Conservation (phyloP, 2,888 invertebrate genomes). For the Diloba caeruleocephala region DNA sequence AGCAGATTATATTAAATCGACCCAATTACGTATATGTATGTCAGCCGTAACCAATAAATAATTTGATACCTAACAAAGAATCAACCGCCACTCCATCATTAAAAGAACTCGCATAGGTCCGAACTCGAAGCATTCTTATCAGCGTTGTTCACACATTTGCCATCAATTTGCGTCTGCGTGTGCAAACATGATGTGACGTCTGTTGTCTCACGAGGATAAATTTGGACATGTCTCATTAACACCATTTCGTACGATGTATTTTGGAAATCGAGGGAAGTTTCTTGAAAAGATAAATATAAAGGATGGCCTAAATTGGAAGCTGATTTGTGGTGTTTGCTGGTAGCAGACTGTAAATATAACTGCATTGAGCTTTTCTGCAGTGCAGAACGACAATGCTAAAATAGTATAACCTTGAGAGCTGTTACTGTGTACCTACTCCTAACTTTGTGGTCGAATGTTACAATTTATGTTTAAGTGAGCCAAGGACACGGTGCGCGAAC, state of each 20-base stretch:
- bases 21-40: too few species aligned
- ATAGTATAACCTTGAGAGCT: slow-evolving; percentile 30
- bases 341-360: slow-evolving; percentile 14
- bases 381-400: slow-evolving; percentile 21
- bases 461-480: slow-evolving; percentile 30
- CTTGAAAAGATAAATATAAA: slow-evolving; percentile 16
- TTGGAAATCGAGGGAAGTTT: slow-evolving; percentile 33
- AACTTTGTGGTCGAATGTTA: slow-evolving; percentile 33
- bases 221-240: slow-evolving; percentile 58
- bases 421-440: neutral
- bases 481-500: slow-evolving; percentile 26
- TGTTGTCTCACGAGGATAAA: slow-evolving; percentile 43
- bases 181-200: slow-evolving; percentile 57
- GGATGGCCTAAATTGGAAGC: slow-evolving; percentile 16
- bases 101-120: neutral
- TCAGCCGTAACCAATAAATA: too few species aligned
- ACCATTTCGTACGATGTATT: slow-evolving; percentile 48
- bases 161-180: slow-evolving; percentile 56
- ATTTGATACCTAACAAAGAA: too few species aligned
- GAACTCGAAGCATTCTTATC: slow-evolving; percentile 49
- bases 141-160: slow-evolving; percentile 33
- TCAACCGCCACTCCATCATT: too few species aligned
- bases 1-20: too few species aligned
- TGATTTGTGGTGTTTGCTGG: slow-evolving; percentile 18
- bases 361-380: too few species aligned